Conservation (phyloP, 2,888 invertebrate genomes). For the Operophtera brumata region DNA sequence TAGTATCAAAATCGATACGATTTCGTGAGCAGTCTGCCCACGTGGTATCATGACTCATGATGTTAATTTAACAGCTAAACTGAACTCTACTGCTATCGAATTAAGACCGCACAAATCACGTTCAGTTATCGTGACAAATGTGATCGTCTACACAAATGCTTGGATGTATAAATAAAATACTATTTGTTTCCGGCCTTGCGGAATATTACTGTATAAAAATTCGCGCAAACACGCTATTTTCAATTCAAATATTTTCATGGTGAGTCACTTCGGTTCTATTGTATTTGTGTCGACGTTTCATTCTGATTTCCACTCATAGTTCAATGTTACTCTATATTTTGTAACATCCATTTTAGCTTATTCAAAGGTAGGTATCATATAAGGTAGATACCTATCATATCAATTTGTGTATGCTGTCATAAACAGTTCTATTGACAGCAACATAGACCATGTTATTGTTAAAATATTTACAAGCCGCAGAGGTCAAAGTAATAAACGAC, state of each 20-base stretch:
- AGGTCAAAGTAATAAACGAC: constrained; percentile 41
- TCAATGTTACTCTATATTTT: constrained; percentile 5
- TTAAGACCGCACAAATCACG: constrained; percentile 36
- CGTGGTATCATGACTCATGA: constrained; percentile 55
- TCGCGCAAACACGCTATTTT: constrained; percentile 46
- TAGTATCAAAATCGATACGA: constrained; percentile 60
- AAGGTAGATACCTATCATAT: constrained; percentile 2
- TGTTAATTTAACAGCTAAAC: constrained; percentile 40
- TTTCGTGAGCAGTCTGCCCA: constrained; percentile 57
- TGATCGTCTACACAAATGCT: constrained; percentile 48
- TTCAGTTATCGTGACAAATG: constrained; percentile 42
- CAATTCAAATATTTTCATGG: constrained; percentile 41
- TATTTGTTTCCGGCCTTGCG: constrained; percentile 54
- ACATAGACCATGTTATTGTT: constrained; percentile 49
- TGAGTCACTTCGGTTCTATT: constrained; percentile 36
- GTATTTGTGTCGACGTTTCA: constrained; percentile 5
- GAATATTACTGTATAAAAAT: constrained; percentile 44
- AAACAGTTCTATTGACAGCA: constrained; percentile 14
- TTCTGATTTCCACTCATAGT: neutral
- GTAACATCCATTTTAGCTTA: constrained; percentile 1
- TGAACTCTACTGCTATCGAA: constrained; percentile 45
- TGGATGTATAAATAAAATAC: constrained; percentile 49
- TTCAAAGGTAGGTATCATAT: constrained; percentile 7
- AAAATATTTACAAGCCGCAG: constrained; percentile 35
- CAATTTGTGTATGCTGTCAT: neutral